Conservation (phyloP, 2,113 vertebrate species). For the Menura novaehollandiae region DNA sequence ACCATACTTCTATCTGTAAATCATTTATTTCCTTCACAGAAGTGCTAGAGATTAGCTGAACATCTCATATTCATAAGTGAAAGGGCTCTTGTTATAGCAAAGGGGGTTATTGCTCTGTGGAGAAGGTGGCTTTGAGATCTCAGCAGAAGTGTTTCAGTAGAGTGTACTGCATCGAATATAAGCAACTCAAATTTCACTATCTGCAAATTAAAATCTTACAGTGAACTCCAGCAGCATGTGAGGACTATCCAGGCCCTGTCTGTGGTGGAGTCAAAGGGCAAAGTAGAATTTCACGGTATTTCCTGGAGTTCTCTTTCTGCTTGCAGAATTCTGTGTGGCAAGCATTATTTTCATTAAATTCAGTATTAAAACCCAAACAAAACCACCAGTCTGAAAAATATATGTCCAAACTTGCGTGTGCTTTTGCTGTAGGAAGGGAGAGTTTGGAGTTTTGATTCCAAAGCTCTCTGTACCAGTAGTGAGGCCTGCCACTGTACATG, state of each 20-base stretch:
- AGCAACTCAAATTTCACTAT: background rate
- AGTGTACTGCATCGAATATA: background rate
- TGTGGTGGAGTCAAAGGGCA: background rate
- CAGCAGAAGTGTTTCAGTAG: background rate
- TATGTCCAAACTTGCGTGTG: background rate
- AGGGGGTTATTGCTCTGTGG: background rate
- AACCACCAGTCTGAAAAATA: background rate
- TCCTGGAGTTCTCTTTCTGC: background rate
- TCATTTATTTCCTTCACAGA: background rate
- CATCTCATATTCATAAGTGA: background rate
- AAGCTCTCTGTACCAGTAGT: background rate
- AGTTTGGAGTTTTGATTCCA: background rate
- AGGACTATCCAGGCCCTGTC: background rate
- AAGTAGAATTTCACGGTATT: background rate
- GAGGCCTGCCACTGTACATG: background rate
- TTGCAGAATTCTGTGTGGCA: background rate
- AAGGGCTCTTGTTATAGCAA: background rate
- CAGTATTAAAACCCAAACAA: background rate
- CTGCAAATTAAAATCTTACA: background rate
- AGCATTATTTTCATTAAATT: background rate
- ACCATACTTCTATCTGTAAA: background rate
- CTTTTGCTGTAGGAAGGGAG: background rate
- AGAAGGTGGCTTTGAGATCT: background rate
- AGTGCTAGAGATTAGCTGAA: background rate
- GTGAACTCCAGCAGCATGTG: background rate